These are phyloP conservation scores for Threskiornis aethiopicus DNA, from an alignment of 2,797 vertebrate genomes.

Conservation along the genomic window DNA sequence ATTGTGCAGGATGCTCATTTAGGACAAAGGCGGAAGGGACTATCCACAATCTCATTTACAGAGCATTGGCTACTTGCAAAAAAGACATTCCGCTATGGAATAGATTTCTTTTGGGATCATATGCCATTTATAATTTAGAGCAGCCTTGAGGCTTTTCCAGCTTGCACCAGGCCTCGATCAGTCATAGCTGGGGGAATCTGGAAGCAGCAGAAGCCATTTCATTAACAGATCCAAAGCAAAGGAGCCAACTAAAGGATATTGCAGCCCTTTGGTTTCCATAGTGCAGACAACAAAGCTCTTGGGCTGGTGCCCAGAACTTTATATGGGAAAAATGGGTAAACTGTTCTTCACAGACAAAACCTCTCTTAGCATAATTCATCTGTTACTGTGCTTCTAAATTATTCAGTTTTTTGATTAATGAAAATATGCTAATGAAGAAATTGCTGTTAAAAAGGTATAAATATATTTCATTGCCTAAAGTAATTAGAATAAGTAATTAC, in stretches of 20 bases:
- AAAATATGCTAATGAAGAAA: constrained; percentile 90
- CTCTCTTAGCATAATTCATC: constrained; percentile 78
- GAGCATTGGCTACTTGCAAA: background rate
- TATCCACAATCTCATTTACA: background rate
- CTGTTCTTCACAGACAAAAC: constrained; percentile 39
- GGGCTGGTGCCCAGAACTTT: background rate
- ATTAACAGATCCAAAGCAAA: background rate
- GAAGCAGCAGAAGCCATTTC: background rate
- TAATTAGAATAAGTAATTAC: constrained; percentile 89
- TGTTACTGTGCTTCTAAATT: constrained; percentile 83
- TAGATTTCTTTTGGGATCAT: background rate
- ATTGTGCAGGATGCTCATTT: background rate
- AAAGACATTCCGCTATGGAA: background rate
- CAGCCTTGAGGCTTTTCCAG: background rate
- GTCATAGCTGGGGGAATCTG: background rate
- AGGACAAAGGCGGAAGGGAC: accelerated
- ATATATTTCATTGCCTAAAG: constrained; percentile 83
- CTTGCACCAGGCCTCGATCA: background rate
- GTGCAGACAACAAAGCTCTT: background rate
- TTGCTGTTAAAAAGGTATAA: constrained; percentile 82
- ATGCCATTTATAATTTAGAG: background rate
- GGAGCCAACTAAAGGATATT: background rate
- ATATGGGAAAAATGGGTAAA: background rate
- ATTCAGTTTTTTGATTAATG: constrained; percentile 89
- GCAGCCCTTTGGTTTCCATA: background rate